Conservation (phyloP, 2,888 invertebrate species). For the Tipula confusa region DNA sequence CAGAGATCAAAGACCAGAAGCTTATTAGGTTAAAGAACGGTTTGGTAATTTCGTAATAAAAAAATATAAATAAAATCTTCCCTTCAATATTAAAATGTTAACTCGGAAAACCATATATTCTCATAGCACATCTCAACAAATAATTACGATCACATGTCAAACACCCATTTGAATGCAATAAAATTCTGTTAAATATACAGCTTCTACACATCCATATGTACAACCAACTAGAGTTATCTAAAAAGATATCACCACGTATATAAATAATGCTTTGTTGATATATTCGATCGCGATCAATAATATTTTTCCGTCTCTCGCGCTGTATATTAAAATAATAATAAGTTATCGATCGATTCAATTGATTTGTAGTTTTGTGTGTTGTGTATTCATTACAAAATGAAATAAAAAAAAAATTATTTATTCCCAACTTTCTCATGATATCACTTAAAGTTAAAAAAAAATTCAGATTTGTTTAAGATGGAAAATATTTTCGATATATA, state of each 20-base stretch:
- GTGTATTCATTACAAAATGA: neutral
- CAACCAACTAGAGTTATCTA: neutral
- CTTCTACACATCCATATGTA: neutral
- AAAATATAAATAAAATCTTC: too few relatives aligned
- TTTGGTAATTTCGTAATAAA: too few relatives aligned
- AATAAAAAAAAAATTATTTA: neutral
- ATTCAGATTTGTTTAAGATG: neutral
- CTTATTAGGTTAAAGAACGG: too few relatives aligned
- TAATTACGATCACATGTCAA: neutral
- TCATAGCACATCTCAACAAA: neutral
- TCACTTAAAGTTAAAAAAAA: neutral
- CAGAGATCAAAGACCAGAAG: too few relatives aligned
- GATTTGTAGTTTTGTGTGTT: neutral
- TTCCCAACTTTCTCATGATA: constrained; percentile 25
- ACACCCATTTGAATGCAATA: constrained; percentile 12
- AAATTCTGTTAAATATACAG: neutral
- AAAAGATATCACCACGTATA: neutral
- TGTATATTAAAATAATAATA: neutral
- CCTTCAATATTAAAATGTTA: too few relatives aligned
- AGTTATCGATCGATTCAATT: constrained; percentile 12
- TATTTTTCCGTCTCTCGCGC: neutral
- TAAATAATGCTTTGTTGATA: constrained; percentile 8
- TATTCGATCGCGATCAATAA: constrained; percentile 1
- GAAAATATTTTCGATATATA: neutral
- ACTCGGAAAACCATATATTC: too few relatives aligned